These are phyloP conservation scores for Dissostichus mawsoni DNA, from an alignment of 2,113 vertebrate genomes.

Conservation along the genomic window DNA sequence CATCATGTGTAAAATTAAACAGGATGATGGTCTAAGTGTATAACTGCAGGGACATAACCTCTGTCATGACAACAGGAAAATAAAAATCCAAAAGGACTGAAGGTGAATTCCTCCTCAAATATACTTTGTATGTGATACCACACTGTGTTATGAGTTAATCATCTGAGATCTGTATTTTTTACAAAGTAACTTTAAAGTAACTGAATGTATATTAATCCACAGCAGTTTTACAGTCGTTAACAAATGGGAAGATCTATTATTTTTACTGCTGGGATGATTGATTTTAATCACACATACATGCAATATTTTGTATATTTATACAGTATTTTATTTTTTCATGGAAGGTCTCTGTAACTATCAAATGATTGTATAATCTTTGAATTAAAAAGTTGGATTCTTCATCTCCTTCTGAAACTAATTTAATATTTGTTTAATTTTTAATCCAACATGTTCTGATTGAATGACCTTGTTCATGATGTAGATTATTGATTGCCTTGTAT, in stretches of 20 bases:
- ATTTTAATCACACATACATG: conserved; percentile 20
- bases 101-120: conserved; percentile 45
- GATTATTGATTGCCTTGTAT: conserved; percentile 57
- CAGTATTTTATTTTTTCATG: conserved; percentile 27
- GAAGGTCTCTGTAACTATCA: conserved; percentile 6
- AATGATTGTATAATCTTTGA: conserved; percentile 30
- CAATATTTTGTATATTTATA: conserved; percentile 26
- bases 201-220: not conserved
- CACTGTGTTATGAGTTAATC: conserved; percentile 27
- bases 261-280: conserved; percentile 4
- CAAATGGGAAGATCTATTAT: not conserved
- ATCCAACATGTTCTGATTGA: conserved; percentile 52
- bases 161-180: conserved; percentile 6
- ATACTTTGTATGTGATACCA: conserved; percentile 37
- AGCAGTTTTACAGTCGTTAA: conserved; percentile 9
- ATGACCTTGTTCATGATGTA: conserved; percentile 42
- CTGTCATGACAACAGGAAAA: conserved; percentile 51
- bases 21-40: conserved; percentile 62
- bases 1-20: conserved; percentile 70
- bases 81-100: not conserved
- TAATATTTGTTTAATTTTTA: conserved; percentile 44
- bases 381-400: conserved; percentile 43
- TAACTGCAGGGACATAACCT: conserved; percentile 57
- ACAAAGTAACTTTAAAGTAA: not conserved
- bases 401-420: conserved; percentile 25